Base-by-base conservation (phyloP, 2,888 invertebrate species). In the Lasiommata megera region DNA sequence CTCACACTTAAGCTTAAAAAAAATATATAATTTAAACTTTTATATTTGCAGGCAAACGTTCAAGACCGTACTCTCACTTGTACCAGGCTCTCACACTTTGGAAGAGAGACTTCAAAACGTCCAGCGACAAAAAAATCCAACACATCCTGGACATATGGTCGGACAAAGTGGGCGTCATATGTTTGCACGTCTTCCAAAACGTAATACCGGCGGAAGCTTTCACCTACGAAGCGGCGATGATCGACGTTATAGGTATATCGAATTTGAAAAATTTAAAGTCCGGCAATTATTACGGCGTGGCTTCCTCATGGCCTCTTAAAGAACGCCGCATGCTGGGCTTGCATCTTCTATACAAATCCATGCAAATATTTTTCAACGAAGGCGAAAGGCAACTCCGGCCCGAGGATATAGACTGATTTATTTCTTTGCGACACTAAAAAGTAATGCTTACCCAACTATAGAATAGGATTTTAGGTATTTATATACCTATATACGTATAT, bases 181-280 rank as follows among this genome's bases (percentile, higher is more conserved):
- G 98, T 57, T 88, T 99, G 0, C 97, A 97, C 70, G 93, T 98
- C 43, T 99, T 97, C 78, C 97, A 97, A 71, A 97, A 98, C 79
- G 94, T 96, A 0, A 95, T 97, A 48, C 95, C 97, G 0, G 96
- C 95, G 0, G 99, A 99, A 80, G 99, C 99, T 0, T 97, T 95
- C 67, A 97, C 98, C 0, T 91, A 98, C 63, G 99, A 99, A 82
- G 98, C 98, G 0, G 94, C 96, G 8, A 98, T 99, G 93, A 98
- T 99, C 12, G 96, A 97, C 69, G 96, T 97, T 0, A 79, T 99
- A 6, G 95, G 96, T 0, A 70, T 96, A 3, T 80, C 92, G 0
- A 95, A 95, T 73, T 82, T 98, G 65, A 95, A 94, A 34, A 98
- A 98, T 81, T 82, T 93, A 14, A 95, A 95, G 73, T 82, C 88